Base-by-base conservation (phyloP, 2,113 vertebrate species). In the Acanthochromis polyacanthus region DNA sequence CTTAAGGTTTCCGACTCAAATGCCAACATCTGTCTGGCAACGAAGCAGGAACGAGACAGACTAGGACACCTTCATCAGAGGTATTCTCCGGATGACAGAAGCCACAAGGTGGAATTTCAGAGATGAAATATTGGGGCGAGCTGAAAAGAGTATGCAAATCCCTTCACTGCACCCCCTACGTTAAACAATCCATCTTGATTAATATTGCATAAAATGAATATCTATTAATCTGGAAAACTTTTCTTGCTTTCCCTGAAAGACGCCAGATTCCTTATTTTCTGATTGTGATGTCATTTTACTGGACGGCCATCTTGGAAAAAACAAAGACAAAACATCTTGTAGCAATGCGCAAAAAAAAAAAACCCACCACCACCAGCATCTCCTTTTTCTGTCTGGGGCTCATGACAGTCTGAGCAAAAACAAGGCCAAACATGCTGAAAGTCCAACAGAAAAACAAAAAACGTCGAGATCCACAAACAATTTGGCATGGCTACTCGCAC, bases 21-120 rank as follows among this genome's bases (percentile, higher is more conserved):
- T 93, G 90, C 89, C 91, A 93, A 92, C 91, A 93, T 93, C 91
- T 93, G 91, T 93, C 91, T 91, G 91, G 87, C 83, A 85, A 74
- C 74, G n/a, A 81, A 60, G 89, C 57, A 81, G 75, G 81, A 89
- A 85, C 75, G 82, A 90, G 87, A 83, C 73, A 75, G 83, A 78
- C 76, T 68, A 91, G 87, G 91, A 91, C 89, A 91, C 90, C 88
- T 91, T 89, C 87, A 90, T 84, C 78, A 80, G 82, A 92, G 89
- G 87, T 91, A 91, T 93, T 92, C 89, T 92, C 83, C 66, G 75
- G 75, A 46, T 90, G 91, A 93, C 89, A 89, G 91, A 88, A 90
- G 88, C 91, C 91, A 90, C 92, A 89, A 91, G 88, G 88, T 92
- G 84, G 86, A 89, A 87, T 87, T 67, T 80, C 40, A 40, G 57